Base-by-base conservation (phyloP, 2,113 vertebrate species). In the Misgurnus mizolepis region DNA sequence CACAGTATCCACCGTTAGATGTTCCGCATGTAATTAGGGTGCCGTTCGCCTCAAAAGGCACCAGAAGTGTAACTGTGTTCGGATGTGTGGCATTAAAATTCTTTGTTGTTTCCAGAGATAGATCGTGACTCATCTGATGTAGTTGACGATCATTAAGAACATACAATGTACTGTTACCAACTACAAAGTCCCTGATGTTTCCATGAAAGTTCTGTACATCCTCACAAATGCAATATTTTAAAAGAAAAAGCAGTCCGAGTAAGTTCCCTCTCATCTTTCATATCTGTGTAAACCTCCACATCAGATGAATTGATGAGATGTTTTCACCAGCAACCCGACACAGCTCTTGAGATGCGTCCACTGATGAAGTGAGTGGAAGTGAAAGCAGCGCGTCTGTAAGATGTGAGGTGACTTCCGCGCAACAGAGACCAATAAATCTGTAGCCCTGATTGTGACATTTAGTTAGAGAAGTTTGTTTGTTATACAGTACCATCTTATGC, bases 21-120 rank as follows among this genome's bases (percentile, higher is more conserved):
- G 90, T 93, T 82, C 95, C 97, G 84, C 96, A 96, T 40, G 87
- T 91, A 81, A 98, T 86, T 86, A 97, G 39, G 0, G 78, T 85
- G 0, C 79, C 15, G 43, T 92, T 90, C 81, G 87, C 58, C 15
- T 82, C 77, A 87, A 95, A 93, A 56, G 94, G 90, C 65, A 96
- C 80, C 73, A 98, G 88, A 41, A 95, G 85, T 86, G 85, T 89
- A 1, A 91, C 34, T 0, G 9, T 78, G 43, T 88, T 73, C 3
- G 10, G 18, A 0, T 80, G 67, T 5, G 73, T 81, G 3, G 27
- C 5, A 22, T 86, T 83, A 18, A 6, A n/a, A 4, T 27, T 22
- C 39, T 58, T 12, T 2, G 15, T 60, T 15, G 84, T 56, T 40
- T 88, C 83, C 80, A 58, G 64, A 11, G 60, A 14, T 72, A 95